phyloP scores from a whole-genome alignment of 2,888 invertebrate species.

The Pachydiplax longipennis region DNA sequence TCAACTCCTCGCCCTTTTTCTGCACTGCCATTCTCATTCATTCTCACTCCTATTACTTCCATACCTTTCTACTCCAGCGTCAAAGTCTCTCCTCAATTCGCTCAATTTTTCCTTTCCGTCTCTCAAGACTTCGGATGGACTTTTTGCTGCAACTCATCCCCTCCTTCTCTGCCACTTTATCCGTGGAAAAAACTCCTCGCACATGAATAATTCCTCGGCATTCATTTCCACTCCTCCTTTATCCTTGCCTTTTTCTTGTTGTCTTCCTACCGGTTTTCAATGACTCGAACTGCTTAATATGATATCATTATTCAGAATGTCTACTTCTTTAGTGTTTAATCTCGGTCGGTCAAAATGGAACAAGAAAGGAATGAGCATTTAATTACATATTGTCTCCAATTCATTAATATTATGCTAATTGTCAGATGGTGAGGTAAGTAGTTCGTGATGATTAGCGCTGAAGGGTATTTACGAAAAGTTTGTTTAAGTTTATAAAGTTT shows the following conservation, averaged over 20 bases:
- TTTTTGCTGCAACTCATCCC: neutral
- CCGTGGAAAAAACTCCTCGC: neutral
- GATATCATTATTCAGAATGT: neutral
- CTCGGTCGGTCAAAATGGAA: too few species aligned
- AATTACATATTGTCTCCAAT: too few species aligned
- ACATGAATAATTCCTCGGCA: neutral
- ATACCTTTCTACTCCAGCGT: neutral
- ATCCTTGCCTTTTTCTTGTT: neutral
- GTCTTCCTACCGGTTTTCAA: neutral
- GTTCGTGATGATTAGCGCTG: too few species aligned
- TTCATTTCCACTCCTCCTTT: neutral
- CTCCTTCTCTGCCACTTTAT: neutral
- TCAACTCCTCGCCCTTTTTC: neutral
- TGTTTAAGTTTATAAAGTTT: too few species aligned
- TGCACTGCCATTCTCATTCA: neutral
- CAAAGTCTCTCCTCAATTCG: neutral
- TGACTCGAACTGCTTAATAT: neutral
- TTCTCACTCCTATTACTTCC: neutral
- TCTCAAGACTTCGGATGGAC: too few species aligned
- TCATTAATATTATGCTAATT: too few species aligned
- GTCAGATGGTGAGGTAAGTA: too few species aligned
- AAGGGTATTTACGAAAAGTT: too few species aligned
- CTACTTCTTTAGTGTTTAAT: neutral
- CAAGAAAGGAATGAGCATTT: too few species aligned
- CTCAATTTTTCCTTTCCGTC: neutral